Evolutionary conservation across 2,888 invertebrate genomes (phyloP).

Genomic region (Stenodema calcarata): DNA sequence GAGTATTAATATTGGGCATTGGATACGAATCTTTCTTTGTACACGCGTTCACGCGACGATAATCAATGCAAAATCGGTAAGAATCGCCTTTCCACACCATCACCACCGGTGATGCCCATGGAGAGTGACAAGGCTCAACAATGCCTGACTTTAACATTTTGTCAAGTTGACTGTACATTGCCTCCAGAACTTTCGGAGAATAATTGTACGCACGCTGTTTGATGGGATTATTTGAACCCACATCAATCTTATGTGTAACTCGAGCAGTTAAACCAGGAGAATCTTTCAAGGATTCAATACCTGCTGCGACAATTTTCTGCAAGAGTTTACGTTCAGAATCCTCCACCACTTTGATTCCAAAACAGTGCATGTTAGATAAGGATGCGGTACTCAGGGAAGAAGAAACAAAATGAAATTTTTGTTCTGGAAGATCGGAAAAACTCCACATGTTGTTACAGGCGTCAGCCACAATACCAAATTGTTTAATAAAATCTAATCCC

Average conservation of each 20-base stretch:
- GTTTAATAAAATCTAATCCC: neutral
- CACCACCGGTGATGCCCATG: conserved; percentile 24
- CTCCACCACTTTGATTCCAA: neutral
- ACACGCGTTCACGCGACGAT: conserved; percentile 59
- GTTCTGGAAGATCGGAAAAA: neutral
- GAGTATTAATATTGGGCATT: too few species aligned
- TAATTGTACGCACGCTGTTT: too few species aligned
- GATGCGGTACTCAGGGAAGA: neutral
- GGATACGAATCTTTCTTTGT: conserved; percentile 21
- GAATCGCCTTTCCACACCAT: conserved; percentile 54
- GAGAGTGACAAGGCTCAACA: conserved; percentile 3
- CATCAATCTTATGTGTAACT: too few species aligned
- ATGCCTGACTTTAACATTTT: neutral
- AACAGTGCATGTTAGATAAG: neutral
- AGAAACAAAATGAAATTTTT: neutral
- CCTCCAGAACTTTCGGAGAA: too few species aligned
- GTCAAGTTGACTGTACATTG: neutral
- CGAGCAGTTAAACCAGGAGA: too few species aligned
- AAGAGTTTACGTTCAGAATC: too few species aligned
- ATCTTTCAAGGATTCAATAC: neutral
- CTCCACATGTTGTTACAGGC: too few species aligned
- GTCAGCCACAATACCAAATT: neutral
- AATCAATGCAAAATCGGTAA: conserved; percentile 60
- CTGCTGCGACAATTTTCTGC: neutral
- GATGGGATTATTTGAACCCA: too few species aligned